Base-by-base conservation (phyloP, 2,888 invertebrate genomes). In the Acrobasis consociella region DNA sequence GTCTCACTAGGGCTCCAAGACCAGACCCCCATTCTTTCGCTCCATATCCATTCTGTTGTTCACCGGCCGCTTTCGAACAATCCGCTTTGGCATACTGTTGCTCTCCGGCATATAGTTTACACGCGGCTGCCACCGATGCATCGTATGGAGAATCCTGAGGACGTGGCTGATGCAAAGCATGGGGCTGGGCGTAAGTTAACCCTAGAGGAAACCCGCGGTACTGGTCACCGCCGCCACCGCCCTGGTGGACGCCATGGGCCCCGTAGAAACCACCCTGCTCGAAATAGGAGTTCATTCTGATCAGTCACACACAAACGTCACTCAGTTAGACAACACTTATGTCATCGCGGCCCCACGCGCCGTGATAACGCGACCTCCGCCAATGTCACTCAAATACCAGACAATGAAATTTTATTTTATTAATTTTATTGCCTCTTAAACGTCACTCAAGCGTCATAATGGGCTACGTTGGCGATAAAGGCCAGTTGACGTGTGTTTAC, bases 191-290 rank as follows among this genome's bases (percentile, higher is more conserved):
- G 82, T 97, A 97, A 17, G 97, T 97, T 76, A 97, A 92, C 65
- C 97, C 97, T 63, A 98, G 93, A 15, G 97, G 97, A 83, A 97
- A 97, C 69, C 97, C 96, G 81, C 97, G 94, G 88, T 97, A 97
- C 87, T 96, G 95, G 91, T 96, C 95, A 74, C 97, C 96, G 66
- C 95, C 94, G 17, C 91, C 94, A 74, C 95, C 94, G 68, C 95
- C 94, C 93, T 97, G 96, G 93, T 97, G 96, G 78, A 91, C 91
- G 84, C 97, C 97, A 90, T 97, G 97, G 81, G 96, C 94, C 82
- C 97, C 97, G 94, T 98, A 98, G 94, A 98, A 98, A 91, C 97
- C 97, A 90, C 96, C 96, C 94, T 98, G 98, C 94, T 98, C 98
- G 91, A 98, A 98, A 91, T 98, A 98, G 87, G 97, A 97, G 96